Conservation (phyloP, 2,113 vertebrate genomes). For the Dunckerocampus dactyliophorus region DNA sequence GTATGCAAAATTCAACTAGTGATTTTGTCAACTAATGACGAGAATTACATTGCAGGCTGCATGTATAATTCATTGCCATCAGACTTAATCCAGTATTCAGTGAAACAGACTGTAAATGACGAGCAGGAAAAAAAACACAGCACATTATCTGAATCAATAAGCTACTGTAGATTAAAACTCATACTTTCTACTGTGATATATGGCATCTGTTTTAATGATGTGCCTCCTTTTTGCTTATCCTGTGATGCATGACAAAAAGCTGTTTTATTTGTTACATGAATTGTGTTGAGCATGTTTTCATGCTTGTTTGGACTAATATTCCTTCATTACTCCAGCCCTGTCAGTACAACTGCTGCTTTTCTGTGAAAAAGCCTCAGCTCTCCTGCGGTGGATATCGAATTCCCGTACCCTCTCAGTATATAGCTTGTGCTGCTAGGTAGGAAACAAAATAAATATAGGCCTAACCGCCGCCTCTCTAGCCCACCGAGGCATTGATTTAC, state of each 20-base stretch:
- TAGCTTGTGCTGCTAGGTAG: conserved; percentile 63
- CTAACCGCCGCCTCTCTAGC: conserved; percentile 61
- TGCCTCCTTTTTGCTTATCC: conserved; percentile 14
- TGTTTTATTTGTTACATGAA: conserved; percentile 49
- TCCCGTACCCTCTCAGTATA: conserved; percentile 61
- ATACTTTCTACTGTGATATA: conserved; percentile 12
- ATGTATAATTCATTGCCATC: conserved; percentile 65
- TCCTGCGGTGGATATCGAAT: conserved; percentile 66
- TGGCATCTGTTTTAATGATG: conserved; percentile 4
- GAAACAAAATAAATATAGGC: conserved; percentile 67
- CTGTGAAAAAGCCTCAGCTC: conserved; percentile 48
- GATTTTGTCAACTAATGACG: conserved; percentile 69
- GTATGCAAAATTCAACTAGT: conserved; percentile 68
- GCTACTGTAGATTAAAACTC: conserved; percentile 32
- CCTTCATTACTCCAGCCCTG: conserved; percentile 58
- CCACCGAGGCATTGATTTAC: conserved; percentile 73
- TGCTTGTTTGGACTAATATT: conserved; percentile 43
- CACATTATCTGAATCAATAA: conserved; percentile 50
- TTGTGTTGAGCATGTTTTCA: conserved; percentile 37
- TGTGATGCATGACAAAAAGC: conserved; percentile 32
- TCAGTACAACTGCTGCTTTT: conserved; percentile 53
- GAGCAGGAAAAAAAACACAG: conserved; percentile 43
- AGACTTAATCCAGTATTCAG: conserved; percentile 57
- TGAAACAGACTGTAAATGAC: conserved; percentile 46
- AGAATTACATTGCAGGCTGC: conserved; percentile 66